These are phyloP conservation scores for Tonatia bakeri DNA, from an alignment of 2,113 vertebrate species.

Conservation along the genomic window DNA sequence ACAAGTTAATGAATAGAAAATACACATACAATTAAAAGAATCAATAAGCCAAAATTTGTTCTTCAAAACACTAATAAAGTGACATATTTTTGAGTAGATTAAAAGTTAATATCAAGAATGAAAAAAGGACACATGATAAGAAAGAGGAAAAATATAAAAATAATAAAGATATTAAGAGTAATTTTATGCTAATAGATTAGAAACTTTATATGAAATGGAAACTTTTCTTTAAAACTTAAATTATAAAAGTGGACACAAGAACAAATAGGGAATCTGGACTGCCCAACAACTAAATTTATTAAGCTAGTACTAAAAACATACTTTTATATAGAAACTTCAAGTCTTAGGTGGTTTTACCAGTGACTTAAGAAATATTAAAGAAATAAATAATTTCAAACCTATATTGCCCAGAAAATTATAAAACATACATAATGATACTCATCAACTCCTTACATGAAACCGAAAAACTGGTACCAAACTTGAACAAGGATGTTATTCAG, in stretches of 20 bases:
- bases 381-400: neutral
- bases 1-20: neutral
- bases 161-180: neutral
- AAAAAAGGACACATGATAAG: neutral
- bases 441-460: neutral
- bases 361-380: neutral
- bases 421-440: neutral
- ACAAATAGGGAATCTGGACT: neutral
- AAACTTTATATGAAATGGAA: neutral
- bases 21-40: neutral
- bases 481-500: neutral
- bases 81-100: neutral
- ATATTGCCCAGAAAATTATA: neutral
- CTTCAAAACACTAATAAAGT: neutral
- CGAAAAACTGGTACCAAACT: neutral
- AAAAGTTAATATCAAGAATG: neutral
- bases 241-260: neutral
- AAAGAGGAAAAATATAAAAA: neutral
- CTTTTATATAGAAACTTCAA: neutral
- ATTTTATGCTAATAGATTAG: neutral
- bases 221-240: neutral
- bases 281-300: neutral
- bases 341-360: neutral
- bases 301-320: neutral
- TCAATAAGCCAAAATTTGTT: neutral